Conservation (phyloP, 1,140 invertebrate genomes). For the Drosophila guanche region DNA sequence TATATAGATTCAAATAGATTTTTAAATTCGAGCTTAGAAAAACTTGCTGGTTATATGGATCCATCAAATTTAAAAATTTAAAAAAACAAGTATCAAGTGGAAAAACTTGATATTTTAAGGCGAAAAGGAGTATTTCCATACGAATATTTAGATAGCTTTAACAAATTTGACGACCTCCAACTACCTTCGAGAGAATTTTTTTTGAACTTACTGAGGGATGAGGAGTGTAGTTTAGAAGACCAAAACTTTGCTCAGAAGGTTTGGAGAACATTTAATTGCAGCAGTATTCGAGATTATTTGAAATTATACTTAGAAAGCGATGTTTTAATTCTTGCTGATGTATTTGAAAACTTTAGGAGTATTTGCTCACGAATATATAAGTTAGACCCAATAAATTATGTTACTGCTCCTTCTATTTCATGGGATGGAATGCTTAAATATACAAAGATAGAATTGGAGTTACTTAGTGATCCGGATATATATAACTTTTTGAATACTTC, state of each 20-base stretch:
- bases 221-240: slow-evolving; percentile 1
- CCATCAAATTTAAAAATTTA: neutral
- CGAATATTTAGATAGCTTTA: neutral
- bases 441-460: neutral
- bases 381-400: slow-evolving; percentile 14
- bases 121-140: neutral
- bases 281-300: slow-evolving; percentile 4
- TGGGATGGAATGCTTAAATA: slow-evolving; percentile 16
- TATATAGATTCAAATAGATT: slow-evolving; percentile 4
- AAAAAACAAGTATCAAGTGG: neutral
- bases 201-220: neutral
- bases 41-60: neutral
- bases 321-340: slow-evolving; percentile 6
- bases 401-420: slow-evolving; percentile 1
- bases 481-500: neutral
- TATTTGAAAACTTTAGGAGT: slow-evolving; percentile 8
- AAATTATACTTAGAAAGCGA: slow-evolving; percentile 19
- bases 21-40: slow-evolving; percentile 1
- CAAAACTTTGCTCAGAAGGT: neutral
- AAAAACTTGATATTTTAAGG: neutral
- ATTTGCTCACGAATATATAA: neutral
- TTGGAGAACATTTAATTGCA: slow-evolving; percentile 6
- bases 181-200: neutral
- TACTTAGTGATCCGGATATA: slow-evolving; percentile 20
- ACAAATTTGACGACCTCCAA: neutral